A percentile compares a stretch with the other conserved stretches of the same genome.
Conservation (phyloP, 2,797 vertebrate genomes). For the Xenops minutus region DNA sequence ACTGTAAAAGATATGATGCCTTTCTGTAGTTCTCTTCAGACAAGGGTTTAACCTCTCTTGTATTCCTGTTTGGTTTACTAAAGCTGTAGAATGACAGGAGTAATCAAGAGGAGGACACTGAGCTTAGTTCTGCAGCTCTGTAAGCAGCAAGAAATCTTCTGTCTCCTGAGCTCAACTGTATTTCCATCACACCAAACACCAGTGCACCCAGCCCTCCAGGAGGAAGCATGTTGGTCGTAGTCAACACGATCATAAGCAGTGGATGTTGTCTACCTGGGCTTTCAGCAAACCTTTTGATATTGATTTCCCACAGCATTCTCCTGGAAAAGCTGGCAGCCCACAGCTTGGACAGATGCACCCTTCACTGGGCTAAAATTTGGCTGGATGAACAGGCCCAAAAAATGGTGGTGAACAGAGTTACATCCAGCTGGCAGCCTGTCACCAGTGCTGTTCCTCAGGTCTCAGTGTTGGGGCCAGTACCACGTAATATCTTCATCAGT, state of each 20-base stretch:
- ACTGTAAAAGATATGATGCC: background rate
- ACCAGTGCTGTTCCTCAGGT: background rate
- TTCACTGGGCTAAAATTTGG: background rate
- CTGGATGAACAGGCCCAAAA: too few relatives aligned
- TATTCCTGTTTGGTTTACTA: background rate
- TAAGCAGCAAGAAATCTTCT: background rate
- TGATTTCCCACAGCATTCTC: background rate
- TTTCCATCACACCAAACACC: too few relatives aligned
- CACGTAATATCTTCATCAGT: background rate
- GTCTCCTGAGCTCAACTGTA: background rate
- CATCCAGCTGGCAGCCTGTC: background rate
- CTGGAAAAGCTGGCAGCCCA: background rate
- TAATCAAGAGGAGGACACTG: background rate
- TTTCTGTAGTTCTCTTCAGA: background rate
- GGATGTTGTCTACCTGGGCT: background rate
- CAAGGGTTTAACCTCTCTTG: background rate
- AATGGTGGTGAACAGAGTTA: background rate
- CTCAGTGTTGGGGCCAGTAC: background rate
- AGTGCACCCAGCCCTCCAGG: background rate
- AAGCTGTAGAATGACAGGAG: rapidly evolving
- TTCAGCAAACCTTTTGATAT: background rate
- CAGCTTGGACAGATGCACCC: too few relatives aligned
- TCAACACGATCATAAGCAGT: background rate
- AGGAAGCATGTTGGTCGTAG: background rate
- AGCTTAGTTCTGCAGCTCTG: background rate